A percentile compares a stretch with the other conserved stretches of the same genome.
These are phyloP conservation scores for Equus przewalskii DNA, from an alignment of 2,113 vertebrate species.

Conservation along the genomic window DNA sequence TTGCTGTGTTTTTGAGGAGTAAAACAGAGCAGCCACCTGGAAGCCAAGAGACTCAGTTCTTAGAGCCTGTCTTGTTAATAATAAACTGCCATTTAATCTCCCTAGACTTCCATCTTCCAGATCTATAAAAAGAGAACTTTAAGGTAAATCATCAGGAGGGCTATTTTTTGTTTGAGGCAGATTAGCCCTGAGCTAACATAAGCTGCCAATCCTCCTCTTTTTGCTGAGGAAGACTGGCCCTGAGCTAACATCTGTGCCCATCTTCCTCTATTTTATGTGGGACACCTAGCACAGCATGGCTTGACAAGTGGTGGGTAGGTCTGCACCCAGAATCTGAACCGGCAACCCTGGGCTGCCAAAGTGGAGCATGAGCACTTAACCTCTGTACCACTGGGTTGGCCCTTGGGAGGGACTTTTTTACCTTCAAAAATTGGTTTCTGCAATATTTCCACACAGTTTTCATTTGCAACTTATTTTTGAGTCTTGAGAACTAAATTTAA, in stretches of 20 bases:
- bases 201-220: too few relatives aligned
- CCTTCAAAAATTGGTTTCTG: slow-evolving; percentile 6
- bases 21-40: neutral
- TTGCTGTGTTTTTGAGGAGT: neutral
- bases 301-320: too few relatives aligned
- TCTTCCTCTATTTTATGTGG: too few relatives aligned
- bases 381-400: too few relatives aligned
- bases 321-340: too few relatives aligned
- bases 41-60: neutral
- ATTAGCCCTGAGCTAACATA: too few relatives aligned
- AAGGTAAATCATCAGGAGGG: neutral
- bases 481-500: neutral
- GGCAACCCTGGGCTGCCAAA: too few relatives aligned
- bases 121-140: neutral
- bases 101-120: neutral
- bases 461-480: slow-evolving; percentile 35
- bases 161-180: neutral
- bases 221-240: too few relatives aligned
- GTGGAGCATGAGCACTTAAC: too few relatives aligned
- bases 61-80: neutral
- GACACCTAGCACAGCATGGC: too few relatives aligned
- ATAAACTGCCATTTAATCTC: neutral
- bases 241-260: too few relatives aligned
- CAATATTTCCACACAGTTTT: neutral
- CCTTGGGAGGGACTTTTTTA: neutral